Percentiles rank a stretch among this genome's conserved stretches.
Evolutionary conservation across 2,888 invertebrate genomes (phyloP).

Genomic region (Apamea sordens): DNA sequence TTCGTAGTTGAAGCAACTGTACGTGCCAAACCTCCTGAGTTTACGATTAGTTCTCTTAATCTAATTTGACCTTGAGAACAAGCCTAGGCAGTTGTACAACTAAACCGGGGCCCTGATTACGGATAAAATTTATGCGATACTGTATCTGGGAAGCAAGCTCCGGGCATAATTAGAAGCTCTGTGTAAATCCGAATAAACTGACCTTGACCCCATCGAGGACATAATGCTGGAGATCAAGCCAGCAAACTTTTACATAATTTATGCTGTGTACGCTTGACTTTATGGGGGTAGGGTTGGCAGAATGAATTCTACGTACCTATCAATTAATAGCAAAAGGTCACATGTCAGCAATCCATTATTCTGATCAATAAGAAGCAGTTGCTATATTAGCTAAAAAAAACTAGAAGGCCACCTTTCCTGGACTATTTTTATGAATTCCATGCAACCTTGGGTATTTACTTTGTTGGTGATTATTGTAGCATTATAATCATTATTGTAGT

Average conservation of each 20-base stretch:
- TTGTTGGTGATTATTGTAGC: not conserved
- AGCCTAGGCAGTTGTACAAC: slow-evolving; percentile 41
- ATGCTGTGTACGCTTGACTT: slow-evolving; percentile 41
- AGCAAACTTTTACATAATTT: slow-evolving; percentile 58
- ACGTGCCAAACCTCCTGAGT: slow-evolving; percentile 8
- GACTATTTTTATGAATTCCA: not conserved
- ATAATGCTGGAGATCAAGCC: slow-evolving; percentile 49
- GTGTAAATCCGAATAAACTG: slow-evolving; percentile 56
- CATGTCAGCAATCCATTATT: not conserved
- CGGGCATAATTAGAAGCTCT: slow-evolving; percentile 44
- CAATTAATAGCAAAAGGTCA: not conserved
- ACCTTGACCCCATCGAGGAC: slow-evolving; percentile 48
- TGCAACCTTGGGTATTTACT: not conserved
- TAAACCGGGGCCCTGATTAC: slow-evolving; percentile 51
- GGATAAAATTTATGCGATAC: slow-evolving; percentile 53
- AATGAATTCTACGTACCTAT: not conserved
- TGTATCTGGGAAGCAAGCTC: slow-evolving; percentile 40
- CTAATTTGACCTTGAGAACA: slow-evolving; percentile 37
- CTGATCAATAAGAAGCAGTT: not conserved
- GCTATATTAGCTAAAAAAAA: not conserved
- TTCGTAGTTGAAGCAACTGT: slow-evolving; percentile 23
- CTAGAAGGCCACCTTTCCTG: not conserved
- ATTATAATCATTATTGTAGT: not conserved
- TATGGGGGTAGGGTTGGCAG: slow-evolving; percentile 24
- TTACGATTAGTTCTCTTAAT: slow-evolving; percentile 36